Evolutionary conservation across 1,140 invertebrate genomes (phyloP).

Genomic region (Brachionus asplanchnoidis): DNA sequence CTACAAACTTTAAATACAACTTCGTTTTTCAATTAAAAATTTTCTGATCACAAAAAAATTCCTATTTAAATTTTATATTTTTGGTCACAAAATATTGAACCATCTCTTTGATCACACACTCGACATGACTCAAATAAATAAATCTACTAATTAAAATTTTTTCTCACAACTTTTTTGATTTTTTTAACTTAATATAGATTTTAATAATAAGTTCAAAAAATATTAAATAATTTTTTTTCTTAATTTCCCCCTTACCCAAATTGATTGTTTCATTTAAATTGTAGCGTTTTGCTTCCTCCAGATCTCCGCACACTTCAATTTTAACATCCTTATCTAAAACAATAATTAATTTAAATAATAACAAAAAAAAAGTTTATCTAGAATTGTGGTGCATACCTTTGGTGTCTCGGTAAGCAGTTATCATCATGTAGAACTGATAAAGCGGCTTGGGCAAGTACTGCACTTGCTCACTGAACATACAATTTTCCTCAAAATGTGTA

Average conservation of each 20-base stretch:
- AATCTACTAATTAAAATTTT: no score
- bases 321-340: conserved; percentile 53
- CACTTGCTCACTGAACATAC: conserved; percentile 70
- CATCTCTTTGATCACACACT: no score
- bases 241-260: conserved; percentile 33
- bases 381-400: conserved; percentile 59
- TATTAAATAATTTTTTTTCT: no score
- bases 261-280: conserved; percentile 31
- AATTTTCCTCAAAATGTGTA: conserved; percentile 70
- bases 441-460: conserved; percentile 72
- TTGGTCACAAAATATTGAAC: no score
- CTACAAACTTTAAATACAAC: no score
- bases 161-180: no score
- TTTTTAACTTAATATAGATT: no score
- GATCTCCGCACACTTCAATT: conserved; percentile 68
- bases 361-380: neutral
- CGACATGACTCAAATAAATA: no score
- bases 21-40: no score
- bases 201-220: neutral
- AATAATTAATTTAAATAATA: neutral
- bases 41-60: no score
- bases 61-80: no score
- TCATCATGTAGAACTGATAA: conserved; percentile 80
- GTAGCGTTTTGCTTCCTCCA: conserved; percentile 67
- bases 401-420: conserved; percentile 74